Base-by-base conservation (phyloP, 2,888 invertebrate species). In the Papilio protenor region DNA sequence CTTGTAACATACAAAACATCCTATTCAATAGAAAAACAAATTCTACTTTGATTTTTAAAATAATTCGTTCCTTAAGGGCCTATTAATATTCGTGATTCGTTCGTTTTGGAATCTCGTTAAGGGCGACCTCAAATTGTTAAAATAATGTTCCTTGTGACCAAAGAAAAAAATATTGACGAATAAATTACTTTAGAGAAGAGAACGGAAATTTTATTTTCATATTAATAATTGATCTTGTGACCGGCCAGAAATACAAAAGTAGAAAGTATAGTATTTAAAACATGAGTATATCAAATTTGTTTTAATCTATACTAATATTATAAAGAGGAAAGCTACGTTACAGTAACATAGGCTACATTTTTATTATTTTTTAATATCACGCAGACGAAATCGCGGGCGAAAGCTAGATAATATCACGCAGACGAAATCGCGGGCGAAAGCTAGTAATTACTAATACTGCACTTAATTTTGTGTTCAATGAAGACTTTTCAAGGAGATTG, bases 41-140 rank as follows among this genome's bases (percentile, higher is more conserved):
- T 57, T 11, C 3, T 55, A 73, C 57, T 40, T 73, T 21, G 8
- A 21, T 40, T 40, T 45, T 10, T 61, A 73, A 73, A 71, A 71
- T 71, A 52, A 27, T 27, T 27, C 27, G 49, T 18, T 11, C 18
- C 27, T 59, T 61, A 73, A 55, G 16, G 73, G 59, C 27, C 73
- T 61, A 73, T 73, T 61, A 73, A 73, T 73, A 73, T 61, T 73
- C 73, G 21, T 33, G 61, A 57, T 47, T 45, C 73, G 47, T 75
- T n/a, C 66, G n/a, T n/a, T 27, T 66, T 66, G 66, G 61, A 11
- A 75, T 75, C 75, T 75, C 33, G 52, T 75, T 75, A 52, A 64
- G n/a, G 33, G 6, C 23, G 52, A 12, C 75, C 66, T 40, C 64
- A 33, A 71, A 71, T 71, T 27, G 57, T 71, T 70, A 76, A 66